A percentile compares a stretch with the other conserved stretches of the same genome.
These are phyloP conservation scores for Holotrichia oblita DNA, from an alignment of 1,140 invertebrate species.

Conservation along the genomic window DNA sequence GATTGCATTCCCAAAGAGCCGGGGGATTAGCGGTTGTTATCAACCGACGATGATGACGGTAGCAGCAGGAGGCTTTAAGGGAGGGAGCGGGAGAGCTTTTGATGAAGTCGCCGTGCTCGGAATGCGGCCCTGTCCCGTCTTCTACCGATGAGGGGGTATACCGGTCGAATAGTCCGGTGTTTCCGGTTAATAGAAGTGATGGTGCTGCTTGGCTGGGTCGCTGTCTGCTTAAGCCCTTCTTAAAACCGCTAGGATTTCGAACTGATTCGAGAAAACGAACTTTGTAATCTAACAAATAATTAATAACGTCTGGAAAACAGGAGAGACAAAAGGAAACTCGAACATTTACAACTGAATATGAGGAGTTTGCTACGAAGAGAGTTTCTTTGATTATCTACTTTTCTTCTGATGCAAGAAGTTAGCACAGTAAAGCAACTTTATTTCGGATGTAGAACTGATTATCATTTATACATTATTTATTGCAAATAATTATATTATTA, in stretches of 20 bases:
- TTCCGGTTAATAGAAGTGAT: constrained; percentile 8
- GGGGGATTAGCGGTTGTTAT: constrained; percentile 54
- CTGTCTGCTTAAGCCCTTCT: background rate
- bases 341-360: no score
- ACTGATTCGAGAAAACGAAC: background rate
- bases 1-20: constrained; percentile 50
- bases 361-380: background rate
- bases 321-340: no score
- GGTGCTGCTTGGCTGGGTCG: background rate
- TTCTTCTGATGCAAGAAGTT: no score
- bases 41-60: constrained; percentile 14
- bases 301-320: background rate
- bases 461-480: no score
- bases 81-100: constrained; percentile 44
- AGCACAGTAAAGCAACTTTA: no score
- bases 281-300: background rate
- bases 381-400: background rate
- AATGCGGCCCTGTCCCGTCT: constrained; percentile 42
- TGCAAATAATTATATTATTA: no score
- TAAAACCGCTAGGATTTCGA: background rate
- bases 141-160: background rate
- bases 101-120: constrained; percentile 55
- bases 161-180: constrained; percentile 9
- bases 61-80: constrained; percentile 46
- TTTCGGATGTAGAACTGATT: no score